These are phyloP conservation scores for Gasterosteus aculeatus DNA, from an alignment of 2,113 vertebrate genomes.

Conservation along the genomic window DNA sequence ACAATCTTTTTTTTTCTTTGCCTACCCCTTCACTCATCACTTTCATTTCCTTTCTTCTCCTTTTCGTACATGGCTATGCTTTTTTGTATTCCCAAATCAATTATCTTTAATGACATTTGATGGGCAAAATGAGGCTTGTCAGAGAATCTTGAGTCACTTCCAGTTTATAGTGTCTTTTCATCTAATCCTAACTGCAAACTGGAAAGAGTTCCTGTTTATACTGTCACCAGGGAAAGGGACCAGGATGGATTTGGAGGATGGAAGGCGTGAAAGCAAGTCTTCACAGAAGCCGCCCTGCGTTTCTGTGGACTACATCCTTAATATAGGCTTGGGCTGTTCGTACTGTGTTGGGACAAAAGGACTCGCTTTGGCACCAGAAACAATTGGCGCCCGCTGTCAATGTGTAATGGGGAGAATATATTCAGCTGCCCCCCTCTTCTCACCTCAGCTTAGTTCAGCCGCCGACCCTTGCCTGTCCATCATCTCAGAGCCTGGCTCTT, in stretches of 20 bases:
- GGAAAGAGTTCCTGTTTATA: constrained; percentile 52
- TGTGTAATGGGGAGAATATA: constrained; percentile 49
- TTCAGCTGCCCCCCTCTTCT: constrained; percentile 31
- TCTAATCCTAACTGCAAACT: constrained; percentile 45
- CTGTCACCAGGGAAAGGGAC: constrained; percentile 40
- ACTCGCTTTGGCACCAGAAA: constrained; percentile 40
- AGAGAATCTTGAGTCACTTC: constrained; percentile 47
- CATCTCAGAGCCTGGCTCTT: constrained; percentile 21
- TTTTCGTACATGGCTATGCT: constrained; percentile 24
- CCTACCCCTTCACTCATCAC: constrained; percentile 16
- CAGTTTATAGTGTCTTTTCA: constrained; percentile 54
- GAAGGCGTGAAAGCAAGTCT: constrained; percentile 45
- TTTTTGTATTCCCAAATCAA: constrained; percentile 43
- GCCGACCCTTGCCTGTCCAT: constrained; percentile 41
- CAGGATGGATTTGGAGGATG: constrained; percentile 34
- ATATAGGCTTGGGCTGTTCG: constrained; percentile 30
- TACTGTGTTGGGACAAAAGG: constrained; percentile 40
- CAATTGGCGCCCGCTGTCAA: constrained; percentile 26
- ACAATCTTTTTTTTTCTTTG: constrained; percentile 45
- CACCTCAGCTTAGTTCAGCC: constrained; percentile 33
- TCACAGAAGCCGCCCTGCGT: constrained; percentile 53
- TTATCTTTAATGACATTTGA: constrained; percentile 54
- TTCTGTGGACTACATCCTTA: constrained; percentile 34
- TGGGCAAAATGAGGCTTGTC: constrained; percentile 50
- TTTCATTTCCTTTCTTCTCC: constrained; percentile 20